phyloP scores from a whole-genome alignment of 2,888 invertebrate genomes.

The Tupiocoris notatus region DNA sequence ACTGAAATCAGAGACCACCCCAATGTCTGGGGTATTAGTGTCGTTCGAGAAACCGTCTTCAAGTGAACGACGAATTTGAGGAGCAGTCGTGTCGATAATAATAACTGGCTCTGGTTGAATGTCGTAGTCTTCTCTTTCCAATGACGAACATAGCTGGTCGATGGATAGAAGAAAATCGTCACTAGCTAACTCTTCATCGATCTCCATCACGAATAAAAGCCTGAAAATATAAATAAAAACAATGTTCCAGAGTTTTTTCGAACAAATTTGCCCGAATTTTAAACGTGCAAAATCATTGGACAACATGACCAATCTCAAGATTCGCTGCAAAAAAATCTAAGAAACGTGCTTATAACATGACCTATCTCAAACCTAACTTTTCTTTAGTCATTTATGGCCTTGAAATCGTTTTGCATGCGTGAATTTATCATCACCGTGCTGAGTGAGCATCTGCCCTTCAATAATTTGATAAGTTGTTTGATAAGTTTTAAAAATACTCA shows the following conservation, averaged over 20 bases:
- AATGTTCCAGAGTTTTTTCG: not conserved
- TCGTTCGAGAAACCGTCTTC: too few relatives aligned
- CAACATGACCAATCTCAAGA: too few relatives aligned
- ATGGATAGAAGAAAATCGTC: not conserved
- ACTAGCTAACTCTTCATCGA: not conserved
- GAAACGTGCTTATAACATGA: too few relatives aligned
- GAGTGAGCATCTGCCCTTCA: not conserved
- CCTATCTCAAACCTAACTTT: constrained; percentile 3
- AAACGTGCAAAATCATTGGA: not conserved
- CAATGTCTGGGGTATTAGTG: too few relatives aligned
- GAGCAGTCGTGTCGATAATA: constrained; percentile 1
- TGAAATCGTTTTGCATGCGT: not conserved
- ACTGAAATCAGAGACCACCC: too few relatives aligned
- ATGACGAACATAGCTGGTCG: not conserved
- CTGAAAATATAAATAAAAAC: not conserved
- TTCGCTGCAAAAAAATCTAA: too few relatives aligned
- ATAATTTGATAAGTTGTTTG: not conserved
- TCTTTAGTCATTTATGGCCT: not conserved
- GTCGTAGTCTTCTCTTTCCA: constrained; percentile 3
- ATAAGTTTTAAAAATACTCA: too few relatives aligned
- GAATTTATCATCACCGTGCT: not conserved
- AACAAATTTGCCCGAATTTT: constrained; percentile 1
- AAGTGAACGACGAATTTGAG: not conserved
- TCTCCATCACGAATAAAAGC: constrained; percentile 9
- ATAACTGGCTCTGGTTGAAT: not conserved